Conservation (phyloP, 2,797 vertebrate genomes). For the Arrhamphus sclerolepis region DNA sequence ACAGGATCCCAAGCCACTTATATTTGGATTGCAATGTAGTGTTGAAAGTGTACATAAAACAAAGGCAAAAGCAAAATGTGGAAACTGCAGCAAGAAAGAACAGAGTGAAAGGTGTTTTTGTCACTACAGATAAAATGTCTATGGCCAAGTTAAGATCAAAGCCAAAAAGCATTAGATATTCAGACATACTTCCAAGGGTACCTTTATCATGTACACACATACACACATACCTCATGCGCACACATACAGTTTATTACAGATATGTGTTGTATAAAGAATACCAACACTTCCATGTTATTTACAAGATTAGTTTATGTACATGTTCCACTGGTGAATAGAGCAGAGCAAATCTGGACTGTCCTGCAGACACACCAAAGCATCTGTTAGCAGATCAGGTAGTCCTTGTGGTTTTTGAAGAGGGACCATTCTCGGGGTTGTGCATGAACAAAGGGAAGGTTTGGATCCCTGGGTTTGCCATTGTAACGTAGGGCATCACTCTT, state of each 20-base stretch:
- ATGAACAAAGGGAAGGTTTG: constrained; percentile 78
- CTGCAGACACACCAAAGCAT: constrained; percentile 32
- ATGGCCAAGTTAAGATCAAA: constrained; percentile 72
- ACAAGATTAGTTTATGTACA: constrained; percentile 71
- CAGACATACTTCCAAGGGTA: constrained; percentile 49
- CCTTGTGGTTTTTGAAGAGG: constrained; percentile 77
- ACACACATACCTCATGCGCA: constrained; percentile 2
- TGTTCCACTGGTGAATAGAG: constrained; percentile 45
- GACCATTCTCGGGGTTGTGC: constrained; percentile 71
- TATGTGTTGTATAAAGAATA: constrained; percentile 61
- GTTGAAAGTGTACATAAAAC: constrained; percentile 66
- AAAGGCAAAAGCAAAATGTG: constrained; percentile 49
- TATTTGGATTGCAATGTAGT: constrained; percentile 76
- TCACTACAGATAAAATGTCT: constrained; percentile 69
- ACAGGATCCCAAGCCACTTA: constrained; percentile 53
- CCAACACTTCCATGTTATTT: constrained; percentile 71
- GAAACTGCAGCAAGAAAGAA: constrained; percentile 45
- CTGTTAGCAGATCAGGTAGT: constrained; percentile 77
- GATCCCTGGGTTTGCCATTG: constrained; percentile 72
- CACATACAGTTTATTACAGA: constrained; percentile 48
- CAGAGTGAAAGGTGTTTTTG: constrained; percentile 64
- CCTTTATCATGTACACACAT: constrained; percentile 44
- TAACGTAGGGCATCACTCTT: constrained; percentile 64
- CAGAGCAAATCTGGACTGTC: constrained; percentile 31
- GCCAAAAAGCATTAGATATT: constrained; percentile 65